phyloP scores from a whole-genome alignment of 2,888 invertebrate genomes.

The Apodemia zela region DNA sequence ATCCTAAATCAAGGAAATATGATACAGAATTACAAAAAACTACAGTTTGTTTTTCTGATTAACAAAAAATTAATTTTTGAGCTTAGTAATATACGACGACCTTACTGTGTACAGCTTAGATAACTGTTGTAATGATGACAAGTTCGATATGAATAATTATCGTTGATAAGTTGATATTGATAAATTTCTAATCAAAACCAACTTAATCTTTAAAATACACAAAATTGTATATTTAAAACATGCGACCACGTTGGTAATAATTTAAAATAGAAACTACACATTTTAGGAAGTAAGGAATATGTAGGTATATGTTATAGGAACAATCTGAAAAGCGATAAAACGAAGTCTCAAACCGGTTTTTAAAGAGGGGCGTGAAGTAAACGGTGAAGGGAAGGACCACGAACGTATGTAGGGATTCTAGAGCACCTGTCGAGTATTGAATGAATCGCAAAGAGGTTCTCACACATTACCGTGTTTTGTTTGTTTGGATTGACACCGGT shows the following conservation, averaged over 20 bases:
- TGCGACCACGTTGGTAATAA: background rate
- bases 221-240: background rate
- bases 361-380: background rate
- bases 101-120: background rate
- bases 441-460: too few relatives aligned
- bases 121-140: background rate
- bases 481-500: too few relatives aligned
- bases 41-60: background rate
- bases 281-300: too few relatives aligned
- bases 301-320: too few relatives aligned
- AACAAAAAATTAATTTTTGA: background rate
- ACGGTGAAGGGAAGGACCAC: background rate
- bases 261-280: background rate
- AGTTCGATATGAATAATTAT: background rate
- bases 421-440: background rate
- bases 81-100: background rate
- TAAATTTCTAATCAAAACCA: background rate
- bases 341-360: background rate
- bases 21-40: background rate
- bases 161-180: background rate
- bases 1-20: conserved; percentile 8
- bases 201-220: background rate
- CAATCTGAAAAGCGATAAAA: background rate
- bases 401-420: background rate
- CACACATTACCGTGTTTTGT: too few relatives aligned